These are phyloP conservation scores for Sminthurinus signatus DNA, from an alignment of 1,140 invertebrate species.

Conservation along the genomic window DNA sequence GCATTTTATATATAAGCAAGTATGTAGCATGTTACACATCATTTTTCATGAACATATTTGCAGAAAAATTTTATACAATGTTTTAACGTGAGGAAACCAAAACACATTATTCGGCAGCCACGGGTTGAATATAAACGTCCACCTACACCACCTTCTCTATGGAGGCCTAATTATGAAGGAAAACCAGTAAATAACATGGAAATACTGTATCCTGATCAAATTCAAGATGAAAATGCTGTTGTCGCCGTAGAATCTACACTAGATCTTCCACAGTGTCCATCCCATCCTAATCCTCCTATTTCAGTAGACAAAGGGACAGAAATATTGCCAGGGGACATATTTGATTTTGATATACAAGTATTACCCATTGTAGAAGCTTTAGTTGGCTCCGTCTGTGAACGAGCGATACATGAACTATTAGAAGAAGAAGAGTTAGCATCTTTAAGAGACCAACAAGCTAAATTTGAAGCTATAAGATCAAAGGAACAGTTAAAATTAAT, in stretches of 20 bases:
- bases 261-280: background rate
- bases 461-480: background rate
- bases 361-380: background rate
- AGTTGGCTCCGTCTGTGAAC: background rate
- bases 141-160: background rate
- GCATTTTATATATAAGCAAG: too few relatives aligned
- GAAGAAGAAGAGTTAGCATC: slow-evolving; percentile 8
- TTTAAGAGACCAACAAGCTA: background rate
- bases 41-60: too few relatives aligned
- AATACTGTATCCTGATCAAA: background rate
- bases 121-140: slow-evolving; percentile 1
- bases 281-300: background rate
- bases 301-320: background rate
- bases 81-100: slow-evolving; percentile 12
- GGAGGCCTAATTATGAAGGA: background rate
- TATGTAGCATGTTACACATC: too few relatives aligned
- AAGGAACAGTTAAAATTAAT: background rate
- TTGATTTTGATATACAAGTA: background rate
- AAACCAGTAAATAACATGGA: background rate
- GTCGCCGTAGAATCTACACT: background rate
- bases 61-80: slow-evolving; percentile 8
- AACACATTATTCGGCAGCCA: background rate
- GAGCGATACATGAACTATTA: background rate
- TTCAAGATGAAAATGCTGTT: background rate
- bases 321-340: background rate